phyloP scores from a whole-genome alignment of 2,888 invertebrate species.

The Diplazon laetatorius region DNA sequence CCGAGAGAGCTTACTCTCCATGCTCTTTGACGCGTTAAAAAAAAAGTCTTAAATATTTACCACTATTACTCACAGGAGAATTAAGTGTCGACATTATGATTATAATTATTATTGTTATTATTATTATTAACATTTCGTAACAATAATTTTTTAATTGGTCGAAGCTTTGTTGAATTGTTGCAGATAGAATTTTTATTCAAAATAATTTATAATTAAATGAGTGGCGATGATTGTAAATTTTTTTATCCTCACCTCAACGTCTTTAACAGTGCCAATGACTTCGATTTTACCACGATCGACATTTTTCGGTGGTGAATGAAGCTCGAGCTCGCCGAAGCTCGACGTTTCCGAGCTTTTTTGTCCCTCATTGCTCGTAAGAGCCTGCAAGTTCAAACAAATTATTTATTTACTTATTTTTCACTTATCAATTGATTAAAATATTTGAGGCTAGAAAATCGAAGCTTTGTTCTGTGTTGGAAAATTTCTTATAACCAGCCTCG shows the following conservation, averaged over 20 bases:
- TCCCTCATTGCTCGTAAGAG: constrained; percentile 66
- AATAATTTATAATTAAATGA: too few relatives aligned
- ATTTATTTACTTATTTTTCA: too few relatives aligned
- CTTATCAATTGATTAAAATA: too few relatives aligned
- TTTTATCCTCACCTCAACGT: constrained; percentile 66
- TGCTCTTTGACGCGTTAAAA: too few relatives aligned
- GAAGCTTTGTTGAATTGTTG: too few relatives aligned
- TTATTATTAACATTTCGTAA: constrained; percentile 65
- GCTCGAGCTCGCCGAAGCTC: constrained; percentile 66
- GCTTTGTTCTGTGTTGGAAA: background rate
- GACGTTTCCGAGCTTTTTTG: constrained; percentile 6
- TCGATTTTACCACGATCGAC: constrained; percentile 68
- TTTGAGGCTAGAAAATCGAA: too few relatives aligned
- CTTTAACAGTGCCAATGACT: constrained; percentile 72
- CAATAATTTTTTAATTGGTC: too few relatives aligned
- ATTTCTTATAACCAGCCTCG: constrained; percentile 77
- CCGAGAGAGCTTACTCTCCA: too few relatives aligned
- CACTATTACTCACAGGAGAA: too few relatives aligned
- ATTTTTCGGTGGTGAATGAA: constrained; percentile 18
- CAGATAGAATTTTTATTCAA: too few relatives aligned
- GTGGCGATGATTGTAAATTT: background rate
- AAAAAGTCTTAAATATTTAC: too few relatives aligned
- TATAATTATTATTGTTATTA: background rate
- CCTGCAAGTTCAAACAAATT: constrained; percentile 70
- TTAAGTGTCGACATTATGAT: too few relatives aligned